A percentile compares a stretch with the other conserved stretches of the same genome.
phyloP scores from a whole-genome alignment of 1,140 invertebrate species.

The Trachymyrmex cornetzi region DNA sequence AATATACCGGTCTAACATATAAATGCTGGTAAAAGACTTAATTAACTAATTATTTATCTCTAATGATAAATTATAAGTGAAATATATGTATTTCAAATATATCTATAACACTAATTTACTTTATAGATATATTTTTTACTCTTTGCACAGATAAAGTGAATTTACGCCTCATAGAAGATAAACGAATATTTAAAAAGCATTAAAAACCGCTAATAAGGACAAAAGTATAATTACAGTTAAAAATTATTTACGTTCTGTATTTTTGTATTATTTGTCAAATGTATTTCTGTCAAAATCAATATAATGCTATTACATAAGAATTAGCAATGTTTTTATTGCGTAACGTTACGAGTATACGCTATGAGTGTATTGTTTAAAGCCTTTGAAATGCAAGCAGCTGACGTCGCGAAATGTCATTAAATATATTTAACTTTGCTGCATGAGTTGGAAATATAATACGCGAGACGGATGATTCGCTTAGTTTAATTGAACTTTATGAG shows the following conservation, averaged over 20 bases:
- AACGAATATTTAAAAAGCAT: background rate
- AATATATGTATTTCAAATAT: background rate
- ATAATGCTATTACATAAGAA: background rate
- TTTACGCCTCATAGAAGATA: background rate
- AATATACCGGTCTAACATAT: background rate
- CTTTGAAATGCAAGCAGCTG: background rate
- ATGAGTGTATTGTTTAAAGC: background rate
- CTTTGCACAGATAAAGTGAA: background rate
- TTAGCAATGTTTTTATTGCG: background rate
- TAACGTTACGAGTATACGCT: background rate
- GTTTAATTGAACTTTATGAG: background rate
- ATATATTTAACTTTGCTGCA: background rate
- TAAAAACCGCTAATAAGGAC: background rate
- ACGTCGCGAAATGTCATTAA: slow-evolving; percentile 29
- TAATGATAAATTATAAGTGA: background rate
- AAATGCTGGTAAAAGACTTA: background rate
- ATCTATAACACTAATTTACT: background rate
- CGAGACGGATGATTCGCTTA: background rate
- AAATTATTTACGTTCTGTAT: background rate
- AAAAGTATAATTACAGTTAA: background rate
- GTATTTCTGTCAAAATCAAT: background rate
- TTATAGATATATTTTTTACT: background rate
- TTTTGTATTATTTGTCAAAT: slow-evolving; percentile 18
- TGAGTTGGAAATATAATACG: background rate
- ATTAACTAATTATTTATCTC: slow-evolving; percentile 1